Evolutionary conservation across 1,140 invertebrate genomes (phyloP).

Genomic region (Drosophila mayri): DNA sequence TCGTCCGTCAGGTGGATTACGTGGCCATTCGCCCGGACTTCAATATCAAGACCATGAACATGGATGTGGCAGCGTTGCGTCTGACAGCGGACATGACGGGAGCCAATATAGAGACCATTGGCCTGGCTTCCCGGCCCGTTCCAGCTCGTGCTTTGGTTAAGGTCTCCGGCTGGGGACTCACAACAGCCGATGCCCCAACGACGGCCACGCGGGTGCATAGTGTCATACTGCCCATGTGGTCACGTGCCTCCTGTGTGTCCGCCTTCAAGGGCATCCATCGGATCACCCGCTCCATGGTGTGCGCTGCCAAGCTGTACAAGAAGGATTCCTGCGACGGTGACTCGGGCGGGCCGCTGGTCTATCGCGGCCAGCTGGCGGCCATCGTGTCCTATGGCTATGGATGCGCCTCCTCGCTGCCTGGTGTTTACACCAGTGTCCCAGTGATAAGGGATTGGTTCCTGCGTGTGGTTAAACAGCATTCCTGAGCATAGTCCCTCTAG

Average conservation of each 20-base stretch:
- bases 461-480: slow-evolving; percentile 22
- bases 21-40: slow-evolving; percentile 43
- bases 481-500: slow-evolving; percentile 2
- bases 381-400: slow-evolving; percentile 63
- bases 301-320: slow-evolving; percentile 36
- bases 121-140: slow-evolving; percentile 29
- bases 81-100: slow-evolving; percentile 45
- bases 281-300: slow-evolving; percentile 59
- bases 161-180: slow-evolving; percentile 61
- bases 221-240: slow-evolving; percentile 59
- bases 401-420: slow-evolving; percentile 53
- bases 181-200: slow-evolving; percentile 5
- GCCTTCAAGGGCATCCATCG: slow-evolving; percentile 39
- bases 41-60: slow-evolving; percentile 49
- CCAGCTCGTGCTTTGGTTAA: slow-evolving; percentile 42
- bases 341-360: slow-evolving; percentile 68
- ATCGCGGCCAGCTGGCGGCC: slow-evolving; percentile 43
- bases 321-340: slow-evolving; percentile 69
- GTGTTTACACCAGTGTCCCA: slow-evolving; percentile 67
- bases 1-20: slow-evolving; percentile 30
- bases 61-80: slow-evolving; percentile 61
- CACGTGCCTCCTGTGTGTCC: slow-evolving; percentile 30
- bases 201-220: slow-evolving; percentile 54
- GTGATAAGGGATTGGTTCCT: slow-evolving; percentile 55
- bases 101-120: slow-evolving; percentile 52